Base-by-base conservation (phyloP, 2,797 vertebrate genomes). In the Chloroceryle amazona region DNA sequence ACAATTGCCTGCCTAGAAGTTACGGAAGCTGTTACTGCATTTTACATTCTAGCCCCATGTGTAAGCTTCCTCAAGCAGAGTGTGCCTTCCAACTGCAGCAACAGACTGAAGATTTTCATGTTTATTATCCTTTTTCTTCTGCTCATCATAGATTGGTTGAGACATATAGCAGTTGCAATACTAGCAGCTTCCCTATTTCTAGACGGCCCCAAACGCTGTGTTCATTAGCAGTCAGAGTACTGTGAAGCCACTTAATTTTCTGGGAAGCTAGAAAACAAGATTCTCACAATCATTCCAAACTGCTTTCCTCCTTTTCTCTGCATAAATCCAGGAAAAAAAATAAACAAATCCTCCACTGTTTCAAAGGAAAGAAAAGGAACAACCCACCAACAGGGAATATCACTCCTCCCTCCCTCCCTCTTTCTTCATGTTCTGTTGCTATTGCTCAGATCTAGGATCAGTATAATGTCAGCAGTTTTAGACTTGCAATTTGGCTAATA, bases 401-500 rank as follows among this genome's bases (percentile, higher is more conserved):
- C 65, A 37, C 6, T 16, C 26, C 29, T 75, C 35, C 37, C 37
- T 75, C 35, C 37, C 37, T 79, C 81, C 41, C 2, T 21, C 60
- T 23, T 41, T 51, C 44, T 74, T n/a, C 0, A 31, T 37, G 13
- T 20, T 61, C 58, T 79, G 70, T 31, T 60, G 55, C 47, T 68
- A 17, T 46, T 63, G 39, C 47, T 84, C 57, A 75, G 12, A 29
- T 39, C 49, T 85, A 44, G 21, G 33, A 49, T 54, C 65, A 39
- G 28, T 29, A 47, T 19, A 73, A 73, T 41, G n/a, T 13, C 37
- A 88, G 44, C 11, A 13, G 41, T 54, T 90, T 65, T 73, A 75
- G 20, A 51, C 16, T n/a, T n/a, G 21, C 33, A 72, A 13, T 89
- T 87, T 83, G 94, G 47, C 78, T 92, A 84, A 84, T 91, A 90